Evolutionary conservation across 1,140 invertebrate genomes (phyloP).

Genomic region (Lepidurus apus): DNA sequence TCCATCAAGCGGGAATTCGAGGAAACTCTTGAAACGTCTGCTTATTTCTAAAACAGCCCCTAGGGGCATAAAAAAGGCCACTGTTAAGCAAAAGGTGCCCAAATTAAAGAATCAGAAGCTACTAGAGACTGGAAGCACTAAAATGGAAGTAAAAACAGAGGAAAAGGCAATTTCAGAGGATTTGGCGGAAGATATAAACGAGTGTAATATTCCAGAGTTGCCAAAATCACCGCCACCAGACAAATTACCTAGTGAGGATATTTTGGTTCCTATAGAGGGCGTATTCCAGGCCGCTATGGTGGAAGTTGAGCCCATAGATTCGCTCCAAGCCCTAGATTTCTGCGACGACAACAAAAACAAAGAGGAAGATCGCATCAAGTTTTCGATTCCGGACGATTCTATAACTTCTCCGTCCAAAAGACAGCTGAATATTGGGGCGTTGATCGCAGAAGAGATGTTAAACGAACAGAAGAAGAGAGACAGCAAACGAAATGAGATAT

Average conservation of each 20-base stretch:
- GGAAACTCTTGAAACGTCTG: not conserved
- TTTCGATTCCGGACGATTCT: not conserved
- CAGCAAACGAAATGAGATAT: slow-evolving; percentile 1
- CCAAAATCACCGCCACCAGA: slow-evolving; percentile 22
- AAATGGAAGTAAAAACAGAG: not conserved
- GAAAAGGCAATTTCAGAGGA: not conserved
- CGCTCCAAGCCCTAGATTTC: not conserved
- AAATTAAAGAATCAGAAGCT: not conserved
- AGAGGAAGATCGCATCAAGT: not conserved
- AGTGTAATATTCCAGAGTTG: not conserved
- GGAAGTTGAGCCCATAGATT: not conserved
- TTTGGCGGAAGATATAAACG: not conserved
- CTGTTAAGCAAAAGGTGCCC: not conserved
- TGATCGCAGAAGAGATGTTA: not conserved
- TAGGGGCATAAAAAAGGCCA: not conserved
- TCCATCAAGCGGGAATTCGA: not conserved
- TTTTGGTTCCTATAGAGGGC: not conserved
- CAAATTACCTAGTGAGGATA: not conserved
- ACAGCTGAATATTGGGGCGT: not conserved
- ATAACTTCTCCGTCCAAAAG: not conserved
- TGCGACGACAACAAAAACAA: not conserved
- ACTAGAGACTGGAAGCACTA: not conserved
- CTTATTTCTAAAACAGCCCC: not conserved
- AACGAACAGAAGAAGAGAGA: slow-evolving; percentile 1
- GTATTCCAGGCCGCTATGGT: slow-evolving; percentile 23